phyloP scores from a whole-genome alignment of 2,888 invertebrate genomes.

The Philhelius pedissequus region DNA sequence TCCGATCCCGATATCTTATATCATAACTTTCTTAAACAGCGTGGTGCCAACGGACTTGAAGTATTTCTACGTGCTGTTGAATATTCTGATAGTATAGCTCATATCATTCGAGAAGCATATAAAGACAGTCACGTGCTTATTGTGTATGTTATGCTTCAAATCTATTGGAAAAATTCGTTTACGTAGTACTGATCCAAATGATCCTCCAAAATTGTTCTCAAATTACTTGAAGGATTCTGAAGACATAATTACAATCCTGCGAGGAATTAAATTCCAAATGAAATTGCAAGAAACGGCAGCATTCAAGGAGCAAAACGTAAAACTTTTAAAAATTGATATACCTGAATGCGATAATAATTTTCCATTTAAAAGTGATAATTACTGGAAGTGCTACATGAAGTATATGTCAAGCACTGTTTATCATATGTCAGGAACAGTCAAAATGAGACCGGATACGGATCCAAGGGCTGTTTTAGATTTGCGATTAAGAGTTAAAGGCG shows the following conservation, averaged over 20 bases:
- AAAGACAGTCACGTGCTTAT: slow-evolving; percentile 70
- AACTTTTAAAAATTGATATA: slow-evolving; percentile 72
- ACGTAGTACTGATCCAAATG: slow-evolving; percentile 79
- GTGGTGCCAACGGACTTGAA: slow-evolving; percentile 62
- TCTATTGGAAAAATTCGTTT: slow-evolving; percentile 80
- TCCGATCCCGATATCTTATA: slow-evolving; percentile 66
- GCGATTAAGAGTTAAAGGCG: slow-evolving; percentile 83
- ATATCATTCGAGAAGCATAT: slow-evolving; percentile 60
- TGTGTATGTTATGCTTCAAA: slow-evolving; percentile 73
- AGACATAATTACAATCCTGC: slow-evolving; percentile 77
- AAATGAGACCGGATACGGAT: slow-evolving; percentile 84
- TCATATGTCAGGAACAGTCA: slow-evolving; percentile 85
- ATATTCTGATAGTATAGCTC: slow-evolving; percentile 68
- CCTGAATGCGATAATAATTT: slow-evolving; percentile 72
- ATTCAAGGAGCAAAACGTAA: slow-evolving; percentile 76
- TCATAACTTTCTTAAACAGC: slow-evolving; percentile 68
- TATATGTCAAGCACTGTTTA: slow-evolving; percentile 85
- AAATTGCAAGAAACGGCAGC: slow-evolving; percentile 77
- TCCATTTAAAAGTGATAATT: slow-evolving; percentile 75
- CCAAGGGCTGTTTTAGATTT: slow-evolving; percentile 84
- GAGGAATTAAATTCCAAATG: slow-evolving; percentile 74
- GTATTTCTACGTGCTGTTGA: slow-evolving; percentile 68
- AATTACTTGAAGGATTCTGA: slow-evolving; percentile 80
- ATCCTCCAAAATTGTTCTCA: slow-evolving; percentile 81
- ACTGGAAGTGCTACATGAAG: slow-evolving; percentile 84